phyloP scores from a whole-genome alignment of 2,888 invertebrate genomes.

The Drosophila engyochracea region DNA sequence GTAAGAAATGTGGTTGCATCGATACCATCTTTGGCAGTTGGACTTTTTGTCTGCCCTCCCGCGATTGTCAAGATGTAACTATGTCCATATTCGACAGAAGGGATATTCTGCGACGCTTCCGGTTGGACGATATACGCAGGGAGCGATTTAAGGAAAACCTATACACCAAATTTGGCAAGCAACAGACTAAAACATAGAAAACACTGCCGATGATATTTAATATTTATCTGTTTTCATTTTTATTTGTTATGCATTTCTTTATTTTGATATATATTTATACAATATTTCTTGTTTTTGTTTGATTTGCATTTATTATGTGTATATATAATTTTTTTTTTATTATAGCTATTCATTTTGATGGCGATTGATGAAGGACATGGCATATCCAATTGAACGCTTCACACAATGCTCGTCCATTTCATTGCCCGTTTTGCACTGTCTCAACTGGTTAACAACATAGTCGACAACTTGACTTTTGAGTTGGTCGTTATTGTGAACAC shows the following conservation, averaged over 20 bases:
- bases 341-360: conserved; percentile 26
- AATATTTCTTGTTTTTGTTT: conserved; percentile 3
- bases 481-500: conserved; percentile 24
- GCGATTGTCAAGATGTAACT: conserved; percentile 82
- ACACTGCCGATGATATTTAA: background rate
- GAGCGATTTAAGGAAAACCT: conserved; percentile 70
- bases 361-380: conserved; percentile 63
- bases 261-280: conserved; percentile 31
- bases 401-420: conserved; percentile 64
- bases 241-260: conserved; percentile 20
- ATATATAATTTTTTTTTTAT: background rate
- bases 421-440: conserved; percentile 42
- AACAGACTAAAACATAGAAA: conserved; percentile 15
- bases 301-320: conserved; percentile 11
- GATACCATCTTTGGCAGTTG: conserved; percentile 84
- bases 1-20: conserved; percentile 82
- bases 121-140: conserved; percentile 70
- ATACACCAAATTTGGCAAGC: conserved; percentile 43
- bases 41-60: conserved; percentile 82
- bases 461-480: conserved; percentile 34
- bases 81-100: conserved; percentile 80
- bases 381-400: conserved; percentile 58
- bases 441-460: conserved; percentile 46
- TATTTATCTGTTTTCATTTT: conserved; percentile 3
- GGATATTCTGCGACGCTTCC: conserved; percentile 80